phyloP scores from a whole-genome alignment of 2,113 vertebrate genomes.

The Aix galericulata region DNA sequence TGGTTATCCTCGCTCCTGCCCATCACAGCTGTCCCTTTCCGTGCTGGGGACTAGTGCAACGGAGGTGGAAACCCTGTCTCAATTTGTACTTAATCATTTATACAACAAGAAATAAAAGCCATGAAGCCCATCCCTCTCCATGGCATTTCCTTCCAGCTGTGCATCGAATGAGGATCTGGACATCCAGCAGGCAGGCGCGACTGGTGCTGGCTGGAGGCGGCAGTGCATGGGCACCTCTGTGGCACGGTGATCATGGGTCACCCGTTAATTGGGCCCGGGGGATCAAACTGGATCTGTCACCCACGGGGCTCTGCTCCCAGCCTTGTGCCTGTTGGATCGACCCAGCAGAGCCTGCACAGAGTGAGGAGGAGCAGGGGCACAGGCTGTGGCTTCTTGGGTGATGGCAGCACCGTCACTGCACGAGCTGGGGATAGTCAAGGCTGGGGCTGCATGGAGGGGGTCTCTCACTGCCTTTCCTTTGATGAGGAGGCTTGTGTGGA shows the following conservation, averaged over 20 bases:
- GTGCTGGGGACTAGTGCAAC: background rate
- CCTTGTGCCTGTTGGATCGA: no score
- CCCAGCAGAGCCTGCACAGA: no score
- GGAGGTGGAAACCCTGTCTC: background rate
- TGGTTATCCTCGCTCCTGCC: background rate
- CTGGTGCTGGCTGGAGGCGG: background rate
- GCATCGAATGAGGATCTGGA: background rate
- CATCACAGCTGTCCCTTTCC: background rate
- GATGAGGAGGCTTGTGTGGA: background rate
- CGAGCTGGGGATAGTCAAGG: background rate
- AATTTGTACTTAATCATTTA: background rate
- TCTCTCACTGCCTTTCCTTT: background rate
- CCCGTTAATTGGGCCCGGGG: background rate
- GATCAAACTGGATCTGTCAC: background rate
- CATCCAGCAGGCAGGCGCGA: background rate
- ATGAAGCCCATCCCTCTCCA: background rate
- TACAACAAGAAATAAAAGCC: background rate
- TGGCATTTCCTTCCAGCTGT: background rate
- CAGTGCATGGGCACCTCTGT: background rate
- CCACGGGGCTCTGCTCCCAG: background rate
- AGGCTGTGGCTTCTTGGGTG: background rate
- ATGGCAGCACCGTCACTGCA: rapidly evolving
- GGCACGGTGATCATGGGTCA: rapidly evolving
- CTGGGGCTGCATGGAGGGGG: no score
- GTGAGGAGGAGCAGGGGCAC: background rate